Conservation (phyloP, 2,888 invertebrate species). For the Gymnocheta viridis region DNA sequence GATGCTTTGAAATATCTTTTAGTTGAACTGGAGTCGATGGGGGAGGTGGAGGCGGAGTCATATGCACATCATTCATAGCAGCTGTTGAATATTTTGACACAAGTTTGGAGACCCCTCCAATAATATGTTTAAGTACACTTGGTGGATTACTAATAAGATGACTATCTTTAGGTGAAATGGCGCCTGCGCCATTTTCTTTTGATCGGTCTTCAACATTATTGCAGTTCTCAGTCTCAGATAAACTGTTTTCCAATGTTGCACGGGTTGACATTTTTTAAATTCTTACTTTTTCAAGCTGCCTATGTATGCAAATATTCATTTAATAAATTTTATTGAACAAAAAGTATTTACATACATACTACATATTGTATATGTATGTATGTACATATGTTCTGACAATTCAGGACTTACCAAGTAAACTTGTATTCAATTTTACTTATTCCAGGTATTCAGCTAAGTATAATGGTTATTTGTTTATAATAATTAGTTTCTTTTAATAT, state of each 20-base stretch:
- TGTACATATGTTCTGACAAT: background rate
- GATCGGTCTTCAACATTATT: background rate
- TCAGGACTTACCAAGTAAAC: constrained; percentile 27
- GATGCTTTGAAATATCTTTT: constrained; percentile 26
- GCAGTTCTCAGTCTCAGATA: background rate
- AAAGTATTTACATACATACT: no score
- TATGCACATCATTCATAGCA: constrained; percentile 51
- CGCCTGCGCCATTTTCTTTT: constrained; percentile 79
- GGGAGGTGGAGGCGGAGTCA: constrained; percentile 76
- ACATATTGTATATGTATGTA: no score
- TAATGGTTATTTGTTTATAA: constrained; percentile 29
- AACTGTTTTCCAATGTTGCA: constrained; percentile 71
- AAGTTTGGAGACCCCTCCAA: constrained; percentile 50
- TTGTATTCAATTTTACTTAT: constrained; percentile 6
- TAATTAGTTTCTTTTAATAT: constrained; percentile 25
- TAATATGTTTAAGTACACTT: constrained; percentile 47
- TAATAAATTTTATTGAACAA: no score
- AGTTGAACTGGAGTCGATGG: constrained; percentile 75
- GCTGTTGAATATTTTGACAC: constrained; percentile 66
- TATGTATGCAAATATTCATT: no score
- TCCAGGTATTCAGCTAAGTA: constrained; percentile 24
- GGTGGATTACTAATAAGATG: constrained; percentile 6
- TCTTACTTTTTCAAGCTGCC: background rate
- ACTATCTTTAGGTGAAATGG: constrained; percentile 71
- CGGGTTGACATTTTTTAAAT: constrained; percentile 67